Conservation (phyloP, 1,140 invertebrate genomes). For the Ruditapes philippinarum region DNA sequence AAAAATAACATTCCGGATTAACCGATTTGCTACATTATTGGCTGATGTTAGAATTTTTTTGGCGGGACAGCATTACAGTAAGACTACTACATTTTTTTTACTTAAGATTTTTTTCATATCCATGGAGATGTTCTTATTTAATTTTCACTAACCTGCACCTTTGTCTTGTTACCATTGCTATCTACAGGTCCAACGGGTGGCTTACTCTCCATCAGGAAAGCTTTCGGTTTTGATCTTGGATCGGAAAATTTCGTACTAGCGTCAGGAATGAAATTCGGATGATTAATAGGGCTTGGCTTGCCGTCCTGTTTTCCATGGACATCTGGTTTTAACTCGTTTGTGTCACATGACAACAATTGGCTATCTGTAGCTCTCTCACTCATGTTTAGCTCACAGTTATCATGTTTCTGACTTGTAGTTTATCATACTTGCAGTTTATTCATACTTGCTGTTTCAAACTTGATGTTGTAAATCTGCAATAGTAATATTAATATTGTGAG, state of each 20-base stretch:
- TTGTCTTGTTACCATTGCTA: not conserved
- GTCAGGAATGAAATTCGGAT: conserved; percentile 63
- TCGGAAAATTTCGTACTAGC: not conserved
- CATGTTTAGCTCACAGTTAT: not conserved
- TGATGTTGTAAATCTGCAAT: too few relatives aligned
- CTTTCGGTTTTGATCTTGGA: not conserved
- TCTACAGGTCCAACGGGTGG: conserved; percentile 22
- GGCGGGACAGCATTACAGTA: too few relatives aligned
- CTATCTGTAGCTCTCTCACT: not conserved
- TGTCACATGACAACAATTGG: not conserved
- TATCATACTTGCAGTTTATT: too few relatives aligned
- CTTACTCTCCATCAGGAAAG: conserved; percentile 23
- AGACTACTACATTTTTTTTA: too few relatives aligned
- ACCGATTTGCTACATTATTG: too few relatives aligned
- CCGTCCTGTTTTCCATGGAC: not conserved
- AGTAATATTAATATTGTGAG: too few relatives aligned
- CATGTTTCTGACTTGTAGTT: too few relatives aligned
- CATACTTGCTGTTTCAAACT: too few relatives aligned
- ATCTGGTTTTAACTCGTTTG: not conserved
- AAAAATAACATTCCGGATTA: too few relatives aligned
- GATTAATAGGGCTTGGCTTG: conserved; percentile 29
- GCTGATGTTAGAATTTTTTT: too few relatives aligned
- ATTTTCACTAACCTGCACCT: too few relatives aligned
- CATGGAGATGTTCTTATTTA: not conserved
- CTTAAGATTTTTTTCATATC: not conserved